phyloP scores from a whole-genome alignment of 35 echinoderm and acorn worm species.

The Holothuria glaberrima region DNA sequence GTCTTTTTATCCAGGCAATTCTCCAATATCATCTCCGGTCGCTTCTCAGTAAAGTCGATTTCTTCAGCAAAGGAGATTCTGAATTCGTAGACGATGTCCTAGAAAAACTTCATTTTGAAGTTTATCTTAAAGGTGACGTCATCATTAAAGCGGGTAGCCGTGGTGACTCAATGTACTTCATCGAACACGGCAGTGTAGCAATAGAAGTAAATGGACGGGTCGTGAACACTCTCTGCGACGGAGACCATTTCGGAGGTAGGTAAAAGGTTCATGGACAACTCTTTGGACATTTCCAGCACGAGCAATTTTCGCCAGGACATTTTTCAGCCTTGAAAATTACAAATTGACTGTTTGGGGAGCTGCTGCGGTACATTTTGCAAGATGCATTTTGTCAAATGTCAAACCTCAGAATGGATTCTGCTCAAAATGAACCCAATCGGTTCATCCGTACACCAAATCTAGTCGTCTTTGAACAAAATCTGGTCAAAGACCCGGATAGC shows the following conservation, averaged over 20 bases:
- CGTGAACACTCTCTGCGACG: slow-evolving; percentile 74
- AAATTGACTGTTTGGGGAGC: too few relatives aligned
- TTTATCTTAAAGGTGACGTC: slow-evolving; percentile 82
- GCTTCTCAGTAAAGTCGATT: slow-evolving; percentile 87
- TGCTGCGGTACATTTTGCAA: too few relatives aligned
- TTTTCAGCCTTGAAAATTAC: too few relatives aligned
- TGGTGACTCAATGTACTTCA: slow-evolving; percentile 90
- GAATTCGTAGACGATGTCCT: slow-evolving; percentile 90
- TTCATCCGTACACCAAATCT: too few relatives aligned
- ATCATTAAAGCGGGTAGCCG: slow-evolving; percentile 83
- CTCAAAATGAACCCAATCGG: too few relatives aligned
- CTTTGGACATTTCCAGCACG: too few relatives aligned
- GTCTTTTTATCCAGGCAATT: slow-evolving; percentile 69
- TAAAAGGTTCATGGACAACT: too few relatives aligned
- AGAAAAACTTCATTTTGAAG: slow-evolving; percentile 91
- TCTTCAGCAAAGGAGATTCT: slow-evolving; percentile 75
- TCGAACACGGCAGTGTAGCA: slow-evolving; percentile 92
- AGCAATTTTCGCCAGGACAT: too few relatives aligned
- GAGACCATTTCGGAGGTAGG: slow-evolving; percentile 95
- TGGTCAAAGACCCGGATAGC: too few relatives aligned
- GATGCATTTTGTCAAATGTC: too few relatives aligned
- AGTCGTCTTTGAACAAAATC: too few relatives aligned
- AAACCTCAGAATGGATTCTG: too few relatives aligned
- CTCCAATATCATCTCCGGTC: slow-evolving; percentile 77
- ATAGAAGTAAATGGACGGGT: slow-evolving; percentile 66